Conservation (phyloP, 2,888 invertebrate genomes). For the Chironomus tentans region DNA sequence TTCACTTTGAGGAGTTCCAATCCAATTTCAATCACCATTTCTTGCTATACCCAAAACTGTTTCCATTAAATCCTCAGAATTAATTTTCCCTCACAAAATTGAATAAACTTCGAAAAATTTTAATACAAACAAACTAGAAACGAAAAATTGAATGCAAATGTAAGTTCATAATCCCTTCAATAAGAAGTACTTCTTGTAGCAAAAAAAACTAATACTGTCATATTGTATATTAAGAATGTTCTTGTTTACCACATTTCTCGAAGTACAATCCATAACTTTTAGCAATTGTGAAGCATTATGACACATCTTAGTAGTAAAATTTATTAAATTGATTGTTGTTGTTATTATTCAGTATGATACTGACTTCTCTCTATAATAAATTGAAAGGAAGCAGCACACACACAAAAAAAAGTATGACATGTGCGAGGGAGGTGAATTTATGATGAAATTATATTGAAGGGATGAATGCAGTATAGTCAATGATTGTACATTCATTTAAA, state of each 20-base stretch:
- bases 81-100: no score
- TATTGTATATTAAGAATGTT: no score
- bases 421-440: slow-evolving; percentile 24
- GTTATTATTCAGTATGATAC: slow-evolving; percentile 8
- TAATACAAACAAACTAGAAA: no score
- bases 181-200: not conserved
- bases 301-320: not conserved
- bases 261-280: not conserved
- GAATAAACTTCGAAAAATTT: no score
- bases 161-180: not conserved
- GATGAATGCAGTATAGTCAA: not conserved
- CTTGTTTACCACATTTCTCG: not conserved
- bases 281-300: slow-evolving; percentile 1
- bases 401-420: not conserved
- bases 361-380: not conserved
- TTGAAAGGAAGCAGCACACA: not conserved
- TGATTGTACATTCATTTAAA: not conserved
- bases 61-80: no score
- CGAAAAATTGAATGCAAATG: not conserved
- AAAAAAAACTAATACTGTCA: not conserved
- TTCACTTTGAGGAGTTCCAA: no score
- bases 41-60: no score
- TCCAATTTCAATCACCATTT: no score
- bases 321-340: slow-evolving; percentile 26
- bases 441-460: slow-evolving; percentile 5